phyloP scores from a whole-genome alignment of 2,888 invertebrate species.

The Hyles lineata region DNA sequence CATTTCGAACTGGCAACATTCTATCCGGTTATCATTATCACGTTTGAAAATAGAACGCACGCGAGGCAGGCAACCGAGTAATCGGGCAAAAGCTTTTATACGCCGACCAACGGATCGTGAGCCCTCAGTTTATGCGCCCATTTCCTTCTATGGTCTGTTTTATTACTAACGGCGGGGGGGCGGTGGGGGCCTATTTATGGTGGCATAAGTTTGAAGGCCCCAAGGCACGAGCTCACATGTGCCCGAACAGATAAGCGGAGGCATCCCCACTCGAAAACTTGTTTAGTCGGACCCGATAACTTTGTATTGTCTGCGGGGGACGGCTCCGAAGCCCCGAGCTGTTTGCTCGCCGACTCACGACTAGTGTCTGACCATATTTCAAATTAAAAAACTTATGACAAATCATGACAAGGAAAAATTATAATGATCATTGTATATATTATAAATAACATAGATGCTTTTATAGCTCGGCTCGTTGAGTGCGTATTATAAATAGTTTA shows the following conservation, averaged over 20 bases:
- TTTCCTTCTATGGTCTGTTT: conserved; percentile 72
- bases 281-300: conserved; percentile 78
- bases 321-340: conserved; percentile 52
- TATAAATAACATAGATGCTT: background rate
- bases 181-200: conserved; percentile 62
- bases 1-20: conserved; percentile 44
- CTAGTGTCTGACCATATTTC: conserved; percentile 15
- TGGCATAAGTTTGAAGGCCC: conserved; percentile 76
- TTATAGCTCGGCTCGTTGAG: background rate
- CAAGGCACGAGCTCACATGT: conserved; percentile 79
- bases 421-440: background rate
- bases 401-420: conserved; percentile 25
- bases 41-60: conserved; percentile 83
- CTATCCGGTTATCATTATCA: conserved; percentile 82
- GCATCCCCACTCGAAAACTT: conserved; percentile 81
- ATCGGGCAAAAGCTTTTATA: conserved; percentile 82
- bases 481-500: conserved; percentile 4
- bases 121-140: conserved; percentile 67
- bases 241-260: conserved; percentile 79
- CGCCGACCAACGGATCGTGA: conserved; percentile 62
- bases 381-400: conserved; percentile 18
- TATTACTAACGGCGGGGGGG: conserved; percentile 63
- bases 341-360: conserved; percentile 46
- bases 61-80: conserved; percentile 79
- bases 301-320: conserved; percentile 75